Percentiles rank a stretch among this genome's conserved stretches.
These are phyloP conservation scores for Butorides virescens DNA, from an alignment of 2,113 vertebrate genomes.

Conservation along the genomic window DNA sequence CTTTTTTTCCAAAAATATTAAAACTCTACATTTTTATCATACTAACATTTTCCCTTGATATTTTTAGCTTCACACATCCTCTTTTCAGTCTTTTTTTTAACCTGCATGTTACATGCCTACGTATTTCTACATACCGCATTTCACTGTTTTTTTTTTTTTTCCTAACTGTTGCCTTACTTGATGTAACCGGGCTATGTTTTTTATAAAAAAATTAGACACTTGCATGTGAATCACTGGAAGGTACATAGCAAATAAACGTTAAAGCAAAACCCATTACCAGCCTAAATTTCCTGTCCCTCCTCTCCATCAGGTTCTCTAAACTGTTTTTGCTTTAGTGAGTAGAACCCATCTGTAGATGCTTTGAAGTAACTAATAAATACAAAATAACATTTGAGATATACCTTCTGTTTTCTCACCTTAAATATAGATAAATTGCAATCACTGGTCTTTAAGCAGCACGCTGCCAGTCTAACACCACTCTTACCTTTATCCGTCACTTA, in stretches of 20 bases:
- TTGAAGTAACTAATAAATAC: not conserved
- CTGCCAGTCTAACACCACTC: not conserved
- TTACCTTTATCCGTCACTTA: not conserved
- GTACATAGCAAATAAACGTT: not conserved
- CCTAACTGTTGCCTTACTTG: not conserved
- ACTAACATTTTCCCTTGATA: not conserved
- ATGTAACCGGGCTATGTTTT: not conserved
- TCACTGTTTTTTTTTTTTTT: accelerated
- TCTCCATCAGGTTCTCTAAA: not conserved
- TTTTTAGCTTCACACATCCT: not conserved
- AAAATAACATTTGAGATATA: not conserved
- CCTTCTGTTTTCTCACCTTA: not conserved
- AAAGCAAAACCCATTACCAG: not conserved
- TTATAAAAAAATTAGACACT: not conserved
- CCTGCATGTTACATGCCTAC: not conserved
- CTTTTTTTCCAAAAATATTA: not conserved
- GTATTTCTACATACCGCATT: not conserved
- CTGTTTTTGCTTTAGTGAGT: not conserved
- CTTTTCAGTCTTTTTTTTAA: not conserved
- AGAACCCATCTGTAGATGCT: not conserved
- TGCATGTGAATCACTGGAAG: not conserved
- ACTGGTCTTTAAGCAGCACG: not conserved
- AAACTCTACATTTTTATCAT: not conserved
- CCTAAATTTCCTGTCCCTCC: not conserved
- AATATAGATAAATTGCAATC: not conserved